These are phyloP conservation scores for Drosophila imparisetae DNA, from an alignment of 2,888 invertebrate species.

Conservation along the genomic window DNA sequence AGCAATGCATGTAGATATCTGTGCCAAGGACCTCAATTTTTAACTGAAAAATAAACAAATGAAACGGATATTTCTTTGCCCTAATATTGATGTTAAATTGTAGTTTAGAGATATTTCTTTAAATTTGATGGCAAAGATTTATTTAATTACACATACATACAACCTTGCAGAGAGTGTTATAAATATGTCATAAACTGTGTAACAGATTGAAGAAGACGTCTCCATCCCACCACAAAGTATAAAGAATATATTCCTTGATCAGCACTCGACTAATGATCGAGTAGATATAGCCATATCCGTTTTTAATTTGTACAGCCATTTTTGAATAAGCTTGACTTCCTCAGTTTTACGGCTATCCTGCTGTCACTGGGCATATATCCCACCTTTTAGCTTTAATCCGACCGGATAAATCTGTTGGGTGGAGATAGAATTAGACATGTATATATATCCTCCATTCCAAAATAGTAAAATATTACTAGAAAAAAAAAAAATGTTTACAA, in stretches of 20 bases:
- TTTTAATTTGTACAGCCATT: not conserved
- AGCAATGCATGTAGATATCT: slow-evolving; percentile 3
- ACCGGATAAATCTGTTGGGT: not conserved
- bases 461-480: not conserved
- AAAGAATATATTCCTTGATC: not conserved
- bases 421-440: not conserved
- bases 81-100: not conserved
- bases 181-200: not conserved
- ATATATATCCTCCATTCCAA: not conserved
- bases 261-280: not conserved
- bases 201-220: not conserved
- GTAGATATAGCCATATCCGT: too few relatives aligned
- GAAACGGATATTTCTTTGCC: not conserved
- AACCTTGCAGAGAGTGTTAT: not conserved
- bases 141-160: not conserved
- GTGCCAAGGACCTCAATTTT: not conserved
- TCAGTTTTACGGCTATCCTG: not conserved
- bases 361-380: not conserved
- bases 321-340: not conserved
- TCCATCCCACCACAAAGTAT: not conserved
- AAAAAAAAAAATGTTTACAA: not conserved
- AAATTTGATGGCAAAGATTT: not conserved
- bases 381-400: not conserved
- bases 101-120: not conserved
- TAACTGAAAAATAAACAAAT: not conserved